phyloP scores from a whole-genome alignment of 1,140 invertebrate genomes.

The Phenacoccus solenopsis region DNA sequence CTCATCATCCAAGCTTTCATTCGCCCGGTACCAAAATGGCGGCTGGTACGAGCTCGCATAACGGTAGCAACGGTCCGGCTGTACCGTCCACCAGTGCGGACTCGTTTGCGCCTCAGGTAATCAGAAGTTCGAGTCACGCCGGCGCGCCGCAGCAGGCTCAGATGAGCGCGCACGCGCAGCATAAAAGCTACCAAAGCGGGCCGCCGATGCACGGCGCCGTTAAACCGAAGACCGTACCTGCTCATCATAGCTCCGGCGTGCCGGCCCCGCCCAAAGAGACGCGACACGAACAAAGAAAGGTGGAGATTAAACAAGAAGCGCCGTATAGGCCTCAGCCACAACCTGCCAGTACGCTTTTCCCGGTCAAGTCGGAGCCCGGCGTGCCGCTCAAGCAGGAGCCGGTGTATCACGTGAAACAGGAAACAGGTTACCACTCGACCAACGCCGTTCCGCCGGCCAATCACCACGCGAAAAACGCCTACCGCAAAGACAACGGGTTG shows the following conservation, averaged over 20 bases:
- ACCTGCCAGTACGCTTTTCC: not conserved
- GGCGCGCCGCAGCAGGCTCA: not conserved
- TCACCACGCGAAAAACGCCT: not conserved
- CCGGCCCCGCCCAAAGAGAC: not conserved
- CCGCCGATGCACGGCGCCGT: not conserved
- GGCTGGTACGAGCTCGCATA: not conserved
- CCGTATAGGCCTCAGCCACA: too few species aligned
- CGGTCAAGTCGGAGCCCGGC: too few species aligned
- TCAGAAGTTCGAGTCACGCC: not conserved
- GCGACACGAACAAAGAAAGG: slow-evolving; percentile 6
- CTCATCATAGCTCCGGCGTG: not conserved
- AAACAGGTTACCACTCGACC: not conserved
- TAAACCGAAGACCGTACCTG: not conserved
- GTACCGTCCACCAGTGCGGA: not conserved
- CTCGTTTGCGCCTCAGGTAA: not conserved
- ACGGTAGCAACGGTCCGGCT: not conserved
- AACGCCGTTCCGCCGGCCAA: not conserved
- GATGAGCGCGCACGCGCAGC: not conserved
- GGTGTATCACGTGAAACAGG: not conserved
- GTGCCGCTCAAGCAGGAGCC: too few species aligned
- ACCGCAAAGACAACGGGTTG: not conserved
- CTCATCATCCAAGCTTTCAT: not conserved
- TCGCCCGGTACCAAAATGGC: not conserved
- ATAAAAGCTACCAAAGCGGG: not conserved
- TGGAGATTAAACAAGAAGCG: slow-evolving; percentile 20